Evolutionary conservation across 2,797 vertebrate genomes (phyloP), one percentile per base, ranked within the genome.

Genomic region (Dendrocincla tyrannina): DNA sequence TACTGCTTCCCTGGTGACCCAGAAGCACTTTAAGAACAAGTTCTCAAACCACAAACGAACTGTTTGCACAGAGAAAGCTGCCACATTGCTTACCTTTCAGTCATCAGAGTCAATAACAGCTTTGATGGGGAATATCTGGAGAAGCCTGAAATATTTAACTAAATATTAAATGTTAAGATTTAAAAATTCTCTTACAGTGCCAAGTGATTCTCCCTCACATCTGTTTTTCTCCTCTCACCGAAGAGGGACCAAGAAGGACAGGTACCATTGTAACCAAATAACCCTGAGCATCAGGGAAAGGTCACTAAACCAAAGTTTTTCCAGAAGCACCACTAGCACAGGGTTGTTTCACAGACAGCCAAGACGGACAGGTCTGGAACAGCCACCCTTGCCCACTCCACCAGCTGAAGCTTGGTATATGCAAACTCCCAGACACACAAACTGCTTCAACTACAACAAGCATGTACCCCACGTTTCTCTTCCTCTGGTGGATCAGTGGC

Each of bases 41-140:
- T 41, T 89, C 58, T 84, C 53, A 76, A 92, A 70, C 25, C 18
- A 81, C 32, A 69, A 32, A 77, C 85, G 49, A 92, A 72, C 89
- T 86, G 93, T 92, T 91, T 91, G 82, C 76, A 91, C 91, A 94
- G 75, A 85, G 79, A 95, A 96, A 70, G 73, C 64, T 88, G 63
- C 41, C 17, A 30, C 1, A 1, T 8, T 68, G 46, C 25, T 91
- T 60, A 53, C 17, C 17, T 75, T 89, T 49, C 52, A 73, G 67
- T 30, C 72, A 63, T 49, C 64, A 75, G 37, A 52, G 32, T 30
- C 62, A 49, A 6, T 53, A 81, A 80, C 25, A 74, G 18, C 22
- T 88, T 33, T 86, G 55, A 78, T 90, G 9, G 17, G 35, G 14
- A 74, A 2, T 64, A 80, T 47, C 42, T 69, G 25, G 23, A 93